Evolutionary conservation across 2,888 invertebrate genomes (phyloP).

Genomic region (Cantharis flavilabris): DNA sequence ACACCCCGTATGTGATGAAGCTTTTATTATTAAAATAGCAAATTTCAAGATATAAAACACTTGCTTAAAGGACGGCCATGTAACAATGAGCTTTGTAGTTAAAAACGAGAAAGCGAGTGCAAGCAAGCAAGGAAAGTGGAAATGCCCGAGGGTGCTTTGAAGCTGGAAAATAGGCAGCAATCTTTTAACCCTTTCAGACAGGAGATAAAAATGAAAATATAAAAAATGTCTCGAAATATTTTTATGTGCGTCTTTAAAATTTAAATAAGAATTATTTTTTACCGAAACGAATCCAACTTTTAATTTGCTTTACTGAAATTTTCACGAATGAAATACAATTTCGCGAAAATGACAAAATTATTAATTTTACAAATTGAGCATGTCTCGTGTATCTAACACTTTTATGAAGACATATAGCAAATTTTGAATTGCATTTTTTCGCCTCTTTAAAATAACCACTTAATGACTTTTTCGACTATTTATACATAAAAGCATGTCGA

Average conservation of each 20-base stretch:
- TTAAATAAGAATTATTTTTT: neutral
- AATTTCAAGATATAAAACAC: conserved; percentile 4
- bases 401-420: neutral
- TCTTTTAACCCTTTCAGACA: neutral
- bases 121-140: neutral
- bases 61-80: conserved; percentile 11
- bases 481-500: conserved; percentile 12
- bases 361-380: neutral
- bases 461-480: conserved; percentile 8
- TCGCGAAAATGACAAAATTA: neutral
- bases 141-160: neutral
- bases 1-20: neutral
- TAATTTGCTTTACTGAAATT: neutral
- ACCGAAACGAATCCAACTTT: neutral
- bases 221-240: neutral
- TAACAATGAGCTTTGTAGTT: conserved; percentile 12
- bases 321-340: neutral
- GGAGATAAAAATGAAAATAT: neutral
- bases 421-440: neutral
- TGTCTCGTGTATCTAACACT: neutral
- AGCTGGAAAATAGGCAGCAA: neutral
- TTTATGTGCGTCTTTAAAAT: neutral
- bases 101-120: conserved; percentile 2
- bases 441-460: neutral
- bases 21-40: conserved; percentile 16